Evolutionary conservation across 2,113 vertebrate genomes (phyloP).

Genomic region (Hucho hucho): DNA sequence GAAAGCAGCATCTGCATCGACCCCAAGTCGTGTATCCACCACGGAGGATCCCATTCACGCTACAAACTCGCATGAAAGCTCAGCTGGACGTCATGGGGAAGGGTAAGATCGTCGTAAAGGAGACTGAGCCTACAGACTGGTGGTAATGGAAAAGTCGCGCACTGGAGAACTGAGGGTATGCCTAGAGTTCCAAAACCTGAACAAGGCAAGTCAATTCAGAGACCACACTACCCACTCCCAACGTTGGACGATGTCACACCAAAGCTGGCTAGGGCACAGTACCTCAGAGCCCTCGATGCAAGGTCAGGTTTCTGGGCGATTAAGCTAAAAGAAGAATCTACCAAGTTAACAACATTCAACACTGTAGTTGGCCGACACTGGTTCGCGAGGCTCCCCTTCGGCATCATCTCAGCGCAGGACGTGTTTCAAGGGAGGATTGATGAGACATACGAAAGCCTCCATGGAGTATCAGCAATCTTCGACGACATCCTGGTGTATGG

Average conservation of each 20-base stretch:
- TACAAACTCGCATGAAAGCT: neutral
- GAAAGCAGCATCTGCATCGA: conserved; percentile 1
- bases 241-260: neutral
- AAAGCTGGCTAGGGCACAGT: no score
- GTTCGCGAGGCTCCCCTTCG: conserved; percentile 11
- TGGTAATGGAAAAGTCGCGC: neutral
- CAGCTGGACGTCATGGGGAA: no score
- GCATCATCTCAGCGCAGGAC: conserved; percentile 24
- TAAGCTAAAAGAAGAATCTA: conserved; percentile 11
- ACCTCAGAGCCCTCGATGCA: no score
- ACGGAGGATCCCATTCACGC: neutral
- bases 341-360: conserved; percentile 13
- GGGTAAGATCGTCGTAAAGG: no score
- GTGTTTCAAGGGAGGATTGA: conserved; percentile 18
- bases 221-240: neutral
- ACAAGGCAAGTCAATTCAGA: no score
- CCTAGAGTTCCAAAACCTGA: neutral
- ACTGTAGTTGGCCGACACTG: neutral
- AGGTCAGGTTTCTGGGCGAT: conserved; percentile 25
- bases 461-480: conserved; percentile 22
- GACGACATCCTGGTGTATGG: conserved; percentile 26
- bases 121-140: neutral
- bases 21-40: neutral
- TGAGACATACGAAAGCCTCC: conserved; percentile 17
- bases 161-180: neutral